Evolutionary conservation across 2,797 vertebrate genomes (phyloP).

Genomic region (Spinus pinus): DNA sequence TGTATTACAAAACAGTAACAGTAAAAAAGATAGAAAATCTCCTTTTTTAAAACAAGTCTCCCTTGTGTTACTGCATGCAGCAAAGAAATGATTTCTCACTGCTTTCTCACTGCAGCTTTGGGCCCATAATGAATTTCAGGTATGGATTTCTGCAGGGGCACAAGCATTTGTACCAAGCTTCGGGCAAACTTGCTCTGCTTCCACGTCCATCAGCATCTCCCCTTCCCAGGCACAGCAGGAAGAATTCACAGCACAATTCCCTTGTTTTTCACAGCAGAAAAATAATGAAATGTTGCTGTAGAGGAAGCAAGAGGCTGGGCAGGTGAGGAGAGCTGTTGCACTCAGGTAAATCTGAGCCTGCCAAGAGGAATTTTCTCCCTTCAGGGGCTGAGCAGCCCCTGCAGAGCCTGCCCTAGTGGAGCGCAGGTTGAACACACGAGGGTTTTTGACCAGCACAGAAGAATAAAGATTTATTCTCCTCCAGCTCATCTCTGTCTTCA

Average conservation of each 20-base stretch:
- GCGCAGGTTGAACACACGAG: rapidly evolving
- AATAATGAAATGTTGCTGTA: neutral
- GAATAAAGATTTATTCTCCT: neutral
- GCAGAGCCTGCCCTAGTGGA: neutral
- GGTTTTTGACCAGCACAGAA: neutral
- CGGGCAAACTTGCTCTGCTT: neutral
- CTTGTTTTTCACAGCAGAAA: neutral
- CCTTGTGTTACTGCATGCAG: neutral
- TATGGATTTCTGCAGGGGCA: neutral
- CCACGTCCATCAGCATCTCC: neutral
- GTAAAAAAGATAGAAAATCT: neutral
- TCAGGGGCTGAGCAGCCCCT: neutral
- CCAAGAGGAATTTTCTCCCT: neutral
- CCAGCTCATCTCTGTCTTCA: neutral
- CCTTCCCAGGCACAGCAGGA: neutral
- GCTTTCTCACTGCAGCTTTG: neutral
- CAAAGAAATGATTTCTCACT: neutral
- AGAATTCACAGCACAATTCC: neutral
- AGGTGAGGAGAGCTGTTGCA: neutral
- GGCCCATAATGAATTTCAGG: neutral
- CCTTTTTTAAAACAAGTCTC: neutral
- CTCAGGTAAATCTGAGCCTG: neutral
- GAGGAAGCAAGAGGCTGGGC: neutral
- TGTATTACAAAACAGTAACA: rapidly evolving
- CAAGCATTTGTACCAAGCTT: neutral